Percentiles rank a stretch among this genome's conserved stretches.
These are phyloP conservation scores for Pseudomyrmex concolor DNA, from an alignment of 1,140 invertebrate genomes.

Conservation along the genomic window DNA sequence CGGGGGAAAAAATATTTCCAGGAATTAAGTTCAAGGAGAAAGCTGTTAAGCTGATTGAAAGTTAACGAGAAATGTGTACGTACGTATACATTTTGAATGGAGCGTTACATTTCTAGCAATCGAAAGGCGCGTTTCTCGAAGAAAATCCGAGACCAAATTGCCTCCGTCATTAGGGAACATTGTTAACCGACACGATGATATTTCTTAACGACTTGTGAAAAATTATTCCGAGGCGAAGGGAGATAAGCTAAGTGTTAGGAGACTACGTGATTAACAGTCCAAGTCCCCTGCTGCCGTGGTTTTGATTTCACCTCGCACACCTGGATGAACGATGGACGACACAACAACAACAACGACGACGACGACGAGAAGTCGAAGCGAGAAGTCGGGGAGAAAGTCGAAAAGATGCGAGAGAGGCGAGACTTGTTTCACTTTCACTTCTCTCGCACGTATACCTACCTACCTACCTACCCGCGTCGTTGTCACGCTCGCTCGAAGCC, in stretches of 20 bases:
- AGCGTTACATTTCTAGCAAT: too few species aligned
- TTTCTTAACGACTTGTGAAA: background rate
- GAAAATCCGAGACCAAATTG: too few species aligned
- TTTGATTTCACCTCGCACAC: conserved; percentile 16
- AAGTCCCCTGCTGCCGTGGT: conserved; percentile 7
- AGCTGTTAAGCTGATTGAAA: too few species aligned
- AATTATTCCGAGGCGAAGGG: background rate
- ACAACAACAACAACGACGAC: background rate
- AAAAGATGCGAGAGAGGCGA: conserved; percentile 15
- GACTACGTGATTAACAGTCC: background rate
- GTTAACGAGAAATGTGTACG: too few species aligned
- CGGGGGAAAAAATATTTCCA: too few species aligned
- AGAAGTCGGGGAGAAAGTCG: conserved; percentile 25
- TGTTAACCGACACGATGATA: too few species aligned
- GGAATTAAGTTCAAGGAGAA: too few species aligned
- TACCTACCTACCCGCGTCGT: background rate
- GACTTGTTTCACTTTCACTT: conserved; percentile 36
- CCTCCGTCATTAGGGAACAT: too few species aligned
- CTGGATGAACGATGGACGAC: background rate
- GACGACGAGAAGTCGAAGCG: background rate
- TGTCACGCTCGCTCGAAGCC: conserved; percentile 8
- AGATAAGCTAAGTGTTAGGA: background rate
- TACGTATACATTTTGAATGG: too few species aligned
- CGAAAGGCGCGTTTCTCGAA: too few species aligned
- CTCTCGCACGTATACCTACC: background rate